Evolutionary conservation across 2,797 vertebrate genomes (phyloP), one percentile per base, ranked within the genome.

Genomic region (Acestrorhynchus altus): DNA sequence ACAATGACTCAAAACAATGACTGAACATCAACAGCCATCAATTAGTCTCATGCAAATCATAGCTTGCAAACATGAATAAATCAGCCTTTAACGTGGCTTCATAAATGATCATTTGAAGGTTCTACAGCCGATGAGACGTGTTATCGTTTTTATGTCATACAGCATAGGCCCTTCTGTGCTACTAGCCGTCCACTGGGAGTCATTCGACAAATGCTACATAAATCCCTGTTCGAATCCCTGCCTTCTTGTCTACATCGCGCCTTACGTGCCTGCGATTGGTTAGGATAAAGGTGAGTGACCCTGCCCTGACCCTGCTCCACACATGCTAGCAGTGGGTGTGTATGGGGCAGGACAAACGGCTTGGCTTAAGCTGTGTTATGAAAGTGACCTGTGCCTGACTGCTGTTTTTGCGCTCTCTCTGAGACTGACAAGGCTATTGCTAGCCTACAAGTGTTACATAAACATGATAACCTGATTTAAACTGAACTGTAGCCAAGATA

Each of bases 391-490:
- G 22, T 61, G 52, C 72, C 60, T 76, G 54, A 28, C 56, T 59
- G 56, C 26, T 59, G 56, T 59, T 52, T 70, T 68, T 78, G 52
- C 59, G 75, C 56, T 22, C 40, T 57, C 26, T 57, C 26, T 49
- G 57, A 66, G 52, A 71, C 16, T 15, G 70, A 70, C 60, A 75
- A 64, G 42, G 59, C 66, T 35, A 40, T 68, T 44, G 57, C 77
- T 66, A 46, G 54, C 35, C 65, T 67, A 35, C 49, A 16, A 49
- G 54, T 40, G 69, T 72, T 77, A 73, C 66, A 72, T 77, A 75
- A 82, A 80, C 77, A 82, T 56, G 63, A 74, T 61, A 79, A 77
- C 59, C 77, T 79, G 77, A 84, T 66, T 67, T 77, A 64, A 77
- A 61, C 59, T 79, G 64, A 68, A 74, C 52, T 76, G 22, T 39